A percentile compares a stretch with the other conserved stretches of the same genome.
These are phyloP conservation scores for Lagopus leucura DNA, from an alignment of 2,113 vertebrate genomes.

Conservation along the genomic window DNA sequence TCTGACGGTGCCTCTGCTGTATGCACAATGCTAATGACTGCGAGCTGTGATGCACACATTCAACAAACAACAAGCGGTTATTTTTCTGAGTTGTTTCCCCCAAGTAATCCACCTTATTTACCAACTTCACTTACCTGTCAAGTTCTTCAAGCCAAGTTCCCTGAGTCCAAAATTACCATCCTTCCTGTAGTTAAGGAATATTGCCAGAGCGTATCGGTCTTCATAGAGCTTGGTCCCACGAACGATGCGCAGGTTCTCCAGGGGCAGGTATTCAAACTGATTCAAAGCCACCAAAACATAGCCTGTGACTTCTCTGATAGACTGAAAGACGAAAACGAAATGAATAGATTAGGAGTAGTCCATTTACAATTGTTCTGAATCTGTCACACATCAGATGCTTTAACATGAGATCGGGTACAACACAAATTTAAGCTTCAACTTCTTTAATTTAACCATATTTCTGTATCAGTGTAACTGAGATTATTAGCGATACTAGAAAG, in stretches of 20 bases:
- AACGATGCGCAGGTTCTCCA: conserved; percentile 96
- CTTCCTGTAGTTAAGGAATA: conserved; percentile 97
- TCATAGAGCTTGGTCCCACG: conserved; percentile 96
- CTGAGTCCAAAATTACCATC: conserved; percentile 91
- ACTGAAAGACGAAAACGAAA: conserved; percentile 79
- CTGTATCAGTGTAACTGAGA: neutral
- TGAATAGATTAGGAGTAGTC: neutral
- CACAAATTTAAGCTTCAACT: neutral
- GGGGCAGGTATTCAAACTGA: conserved; percentile 93
- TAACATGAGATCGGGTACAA: neutral
- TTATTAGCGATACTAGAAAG: neutral
- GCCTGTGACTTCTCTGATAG: conserved; percentile 95
- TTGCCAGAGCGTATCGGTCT: conserved; percentile 90
- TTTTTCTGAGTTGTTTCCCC: neutral
- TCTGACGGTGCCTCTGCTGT: neutral
- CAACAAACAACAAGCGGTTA: neutral
- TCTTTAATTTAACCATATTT: neutral
- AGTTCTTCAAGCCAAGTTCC: conserved; percentile 92
- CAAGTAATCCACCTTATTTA: fast-evolving
- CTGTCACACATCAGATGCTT: neutral
- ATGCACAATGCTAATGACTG: neutral
- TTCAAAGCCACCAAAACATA: conserved; percentile 97
- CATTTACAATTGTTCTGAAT: neutral
- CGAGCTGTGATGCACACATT: neutral
- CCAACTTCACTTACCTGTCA: conserved; percentile 84